Conservation (phyloP, 1,140 invertebrate genomes). For the Trachelipus rathkii region DNA sequence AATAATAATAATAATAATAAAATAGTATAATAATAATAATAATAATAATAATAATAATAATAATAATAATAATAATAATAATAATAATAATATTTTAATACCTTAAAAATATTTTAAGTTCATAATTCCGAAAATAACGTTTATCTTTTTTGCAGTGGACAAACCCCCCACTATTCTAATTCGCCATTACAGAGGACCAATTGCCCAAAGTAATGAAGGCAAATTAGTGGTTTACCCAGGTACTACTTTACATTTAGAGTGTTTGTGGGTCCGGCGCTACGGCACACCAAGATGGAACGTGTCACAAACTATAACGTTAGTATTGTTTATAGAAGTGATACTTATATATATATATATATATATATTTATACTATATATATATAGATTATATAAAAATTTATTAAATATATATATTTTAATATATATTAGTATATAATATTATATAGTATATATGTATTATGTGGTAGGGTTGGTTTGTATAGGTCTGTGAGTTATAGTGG, state of each 20-base stretch:
- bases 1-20: constrained; percentile 4
- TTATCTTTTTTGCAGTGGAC: constrained; percentile 59
- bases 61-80: neutral
- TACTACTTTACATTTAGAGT: constrained; percentile 78
- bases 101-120: too few relatives aligned
- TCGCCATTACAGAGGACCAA: constrained; percentile 71
- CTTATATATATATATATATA: too few relatives aligned
- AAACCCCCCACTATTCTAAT: constrained; percentile 76
- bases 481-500: too few relatives aligned
- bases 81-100: neutral
- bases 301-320: constrained; percentile 55
- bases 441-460: too few relatives aligned
- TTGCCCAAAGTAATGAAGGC: constrained; percentile 79
- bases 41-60: too few relatives aligned
- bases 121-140: too few relatives aligned
- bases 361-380: too few relatives aligned
- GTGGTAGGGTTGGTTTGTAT: too few relatives aligned
- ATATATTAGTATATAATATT: too few relatives aligned
- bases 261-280: constrained; percentile 75
- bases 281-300: constrained; percentile 78
- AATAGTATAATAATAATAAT: too few relatives aligned
- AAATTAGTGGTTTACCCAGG: constrained; percentile 78
- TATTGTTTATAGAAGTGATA: neutral
- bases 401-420: too few relatives aligned
- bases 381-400: too few relatives aligned